A percentile compares a stretch with the other conserved stretches of the same genome.
Evolutionary conservation across 2,797 vertebrate genomes (phyloP).

Genomic region (Chloroceryle amazona): DNA sequence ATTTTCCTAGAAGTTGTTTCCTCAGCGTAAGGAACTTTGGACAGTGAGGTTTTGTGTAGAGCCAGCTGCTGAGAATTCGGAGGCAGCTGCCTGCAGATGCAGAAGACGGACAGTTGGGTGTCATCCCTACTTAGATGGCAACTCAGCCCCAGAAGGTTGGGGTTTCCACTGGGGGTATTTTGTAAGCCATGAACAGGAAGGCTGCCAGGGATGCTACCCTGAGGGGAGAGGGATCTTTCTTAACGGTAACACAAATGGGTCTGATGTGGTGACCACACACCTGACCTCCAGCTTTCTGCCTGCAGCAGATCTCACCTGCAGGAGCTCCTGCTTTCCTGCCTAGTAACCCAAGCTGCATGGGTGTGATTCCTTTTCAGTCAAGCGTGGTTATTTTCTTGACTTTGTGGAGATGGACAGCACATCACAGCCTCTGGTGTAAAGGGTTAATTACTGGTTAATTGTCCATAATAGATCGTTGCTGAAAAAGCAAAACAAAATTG

Average conservation of each 20-base stretch:
- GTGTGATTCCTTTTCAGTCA: neutral
- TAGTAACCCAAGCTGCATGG: neutral
- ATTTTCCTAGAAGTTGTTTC: neutral
- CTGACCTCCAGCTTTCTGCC: neutral
- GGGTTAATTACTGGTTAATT: neutral
- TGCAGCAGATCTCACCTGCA: neutral
- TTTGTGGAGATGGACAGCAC: neutral
- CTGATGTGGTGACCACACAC: neutral
- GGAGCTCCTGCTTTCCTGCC: neutral
- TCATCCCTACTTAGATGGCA: accelerated
- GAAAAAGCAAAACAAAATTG: neutral
- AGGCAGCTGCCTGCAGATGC: neutral
- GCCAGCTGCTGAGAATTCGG: neutral
- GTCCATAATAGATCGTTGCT: neutral
- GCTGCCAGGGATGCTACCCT: neutral
- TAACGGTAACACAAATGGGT: neutral
- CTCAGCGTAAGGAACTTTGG: neutral
- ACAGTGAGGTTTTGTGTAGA: neutral
- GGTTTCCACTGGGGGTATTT: neutral
- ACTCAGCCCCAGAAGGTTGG: neutral
- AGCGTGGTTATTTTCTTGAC: accelerated
- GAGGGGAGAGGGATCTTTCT: neutral
- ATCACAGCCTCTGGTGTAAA: neutral
- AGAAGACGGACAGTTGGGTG: neutral
- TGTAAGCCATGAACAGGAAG: neutral